Evolutionary conservation across 2,797 vertebrate species (phyloP), one percentile per base, ranked within the genome.

Genomic region (Pangasius macronema): DNA sequence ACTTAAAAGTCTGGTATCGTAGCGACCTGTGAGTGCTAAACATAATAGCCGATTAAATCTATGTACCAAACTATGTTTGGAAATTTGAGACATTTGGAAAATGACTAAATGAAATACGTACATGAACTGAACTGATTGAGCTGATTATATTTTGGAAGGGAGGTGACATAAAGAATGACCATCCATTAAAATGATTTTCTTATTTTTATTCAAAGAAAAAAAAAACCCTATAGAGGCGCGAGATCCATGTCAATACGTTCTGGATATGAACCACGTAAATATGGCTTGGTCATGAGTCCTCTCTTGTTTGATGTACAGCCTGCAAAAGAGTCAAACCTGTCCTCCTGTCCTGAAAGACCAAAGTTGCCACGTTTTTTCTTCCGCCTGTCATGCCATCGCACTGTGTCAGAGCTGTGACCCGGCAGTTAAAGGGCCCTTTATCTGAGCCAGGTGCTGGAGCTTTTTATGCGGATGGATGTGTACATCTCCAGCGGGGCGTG

Each of bases 401-500:
- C 30, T 53, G 55, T 83, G 30, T 68, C 57, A 77, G 49, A 55
- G 82, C 82, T 79, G 51, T 84, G 51, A 84, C 67, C 65, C 73
- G 36, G 73, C 57, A 76, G 70, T 73, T 61, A 72, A 53, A 83
- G 46, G 57, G 13, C 14, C 59, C 39, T 61, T 84, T 85, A 80
- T 79, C 24, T 16, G n/a, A 67, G 63, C 63, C 75, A 84, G 63
- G 73, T 80, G 82, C 82, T 70, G 63, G 51, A 87, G 82, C 86
- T 55, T 73, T 87, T 61, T 59, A 65, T 46, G 57, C 3, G 27
- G 59, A 70, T 20, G 51, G 72, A 65, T 77, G 85, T 67, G 59
- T 55, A 68, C 61, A 80, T 77, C 39, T 79, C 61, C 73, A 67
- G 10, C 39, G 73, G 61, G 82, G 90, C 22, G 18, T 53, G 30